Evolutionary conservation across 2,797 vertebrate species (phyloP), one percentile per base, ranked within the genome.

Genomic region (Notamacropus eugenii): DNA sequence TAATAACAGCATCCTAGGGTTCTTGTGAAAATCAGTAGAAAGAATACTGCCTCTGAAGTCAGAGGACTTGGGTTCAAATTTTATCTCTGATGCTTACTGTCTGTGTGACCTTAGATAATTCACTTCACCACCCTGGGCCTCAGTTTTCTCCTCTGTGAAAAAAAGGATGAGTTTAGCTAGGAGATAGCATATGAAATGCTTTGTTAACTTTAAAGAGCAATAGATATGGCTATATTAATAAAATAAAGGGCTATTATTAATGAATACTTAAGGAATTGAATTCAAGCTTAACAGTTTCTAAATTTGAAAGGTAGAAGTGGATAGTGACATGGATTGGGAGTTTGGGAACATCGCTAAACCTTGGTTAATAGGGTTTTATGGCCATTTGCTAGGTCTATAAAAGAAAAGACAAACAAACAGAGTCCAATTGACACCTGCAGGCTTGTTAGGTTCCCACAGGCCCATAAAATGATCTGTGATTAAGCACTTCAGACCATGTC

Each of bases 291-390:
- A n/a, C 2, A 31, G 82, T n/a, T 50, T 55, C 46, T 90, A 58
- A 46, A 54, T 55, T 93, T 92, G 57, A 40, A 55, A 54, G 55
- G 3, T 40, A 31, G 52, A 1, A 91, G 54, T 93, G 40, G 16
- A 31, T 13, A 93, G 74, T 94, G 1, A 24, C 74, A 27, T 46
- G 40, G 40, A 46, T 40, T 87, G 52, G 91, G 91, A 91, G 22
- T 57, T 14, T 54, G 3, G 54, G 12, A 96, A 58, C 54, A 94
- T 29, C 94, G 31, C 22, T 94, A 90, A 95, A 13, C 16, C 94
- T 93, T 82, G 74, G n/a, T 46, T 55, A 87, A 14, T 29, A 28
- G 50, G 54, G 31, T 95, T 96, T 52, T 22, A 55, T 74, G 40
- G 31, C 22, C 67, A 91, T 74, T 95, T 90, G 67, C 52, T 91